These are phyloP conservation scores for Microcaecilia unicolor DNA, from an alignment of 2,797 vertebrate genomes.

Conservation along the genomic window DNA sequence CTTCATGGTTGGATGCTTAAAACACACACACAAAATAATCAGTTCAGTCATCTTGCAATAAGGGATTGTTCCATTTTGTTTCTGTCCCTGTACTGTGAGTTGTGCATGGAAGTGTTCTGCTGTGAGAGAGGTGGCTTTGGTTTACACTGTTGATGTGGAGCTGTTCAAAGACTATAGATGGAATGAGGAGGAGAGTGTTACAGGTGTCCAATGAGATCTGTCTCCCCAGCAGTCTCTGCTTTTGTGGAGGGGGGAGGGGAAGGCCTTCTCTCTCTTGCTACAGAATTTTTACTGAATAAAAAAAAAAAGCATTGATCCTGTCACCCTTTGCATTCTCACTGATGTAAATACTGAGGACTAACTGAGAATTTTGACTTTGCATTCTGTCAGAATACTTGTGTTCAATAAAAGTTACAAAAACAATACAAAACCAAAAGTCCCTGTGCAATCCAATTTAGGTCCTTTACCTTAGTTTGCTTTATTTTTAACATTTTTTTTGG, in stretches of 20 bases:
- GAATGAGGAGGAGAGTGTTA: no score
- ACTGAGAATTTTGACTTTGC: slow-evolving; percentile 83
- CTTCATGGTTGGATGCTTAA: no score
- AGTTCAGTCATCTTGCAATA: no score
- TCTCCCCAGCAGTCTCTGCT: slow-evolving; percentile 64
- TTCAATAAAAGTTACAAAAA: slow-evolving; percentile 81
- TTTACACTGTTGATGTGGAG: slow-evolving; percentile 49
- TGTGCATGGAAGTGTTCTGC: slow-evolving; percentile 28
- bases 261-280: slow-evolving; percentile 70
- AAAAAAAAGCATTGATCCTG: slow-evolving; percentile 65
- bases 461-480: slow-evolving; percentile 17
- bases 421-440: slow-evolving; percentile 8
- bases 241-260: no score
- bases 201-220: no score
- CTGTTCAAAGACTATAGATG: no score
- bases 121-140: slow-evolving; percentile 27
- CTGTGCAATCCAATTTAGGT: slow-evolving; percentile 5
- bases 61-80: no score
- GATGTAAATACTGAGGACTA: slow-evolving; percentile 93
- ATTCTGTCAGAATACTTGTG: slow-evolving; percentile 89
- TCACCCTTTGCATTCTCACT: slow-evolving; percentile 74
- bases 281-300: slow-evolving; percentile 79
- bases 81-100: no score
- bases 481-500: background rate
- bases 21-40: no score